phyloP scores from a whole-genome alignment of 2,888 invertebrate species.

The Chrysolina americana region DNA sequence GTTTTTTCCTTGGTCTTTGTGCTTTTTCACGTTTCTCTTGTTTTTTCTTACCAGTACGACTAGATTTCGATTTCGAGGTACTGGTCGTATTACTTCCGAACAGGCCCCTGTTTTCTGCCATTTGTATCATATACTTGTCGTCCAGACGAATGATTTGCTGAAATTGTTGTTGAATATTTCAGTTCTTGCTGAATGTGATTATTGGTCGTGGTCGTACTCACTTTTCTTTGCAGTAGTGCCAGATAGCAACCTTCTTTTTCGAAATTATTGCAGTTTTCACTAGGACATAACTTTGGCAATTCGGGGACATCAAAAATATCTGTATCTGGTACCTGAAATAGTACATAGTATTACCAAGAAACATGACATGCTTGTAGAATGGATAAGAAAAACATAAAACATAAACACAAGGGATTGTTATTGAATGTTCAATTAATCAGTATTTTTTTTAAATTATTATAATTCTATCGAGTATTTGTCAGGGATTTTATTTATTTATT shows the following conservation, averaged over 20 bases:
- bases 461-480: too few relatives aligned
- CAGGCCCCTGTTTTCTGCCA: constrained; percentile 85
- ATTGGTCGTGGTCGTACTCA: constrained; percentile 62
- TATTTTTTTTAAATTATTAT: too few relatives aligned
- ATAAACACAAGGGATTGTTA: too few relatives aligned
- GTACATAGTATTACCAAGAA: too few relatives aligned
- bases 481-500: too few relatives aligned
- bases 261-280: constrained; percentile 70
- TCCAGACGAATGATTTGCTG: constrained; percentile 83
- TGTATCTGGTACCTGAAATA: constrained; percentile 76
- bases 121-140: constrained; percentile 87
- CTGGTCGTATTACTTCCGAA: constrained; percentile 72
- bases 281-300: constrained; percentile 75
- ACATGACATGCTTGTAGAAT: too few relatives aligned
- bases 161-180: constrained; percentile 35
- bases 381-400: too few relatives aligned
- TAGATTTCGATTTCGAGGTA: constrained; percentile 66
- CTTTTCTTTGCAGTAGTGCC: constrained; percentile 79
- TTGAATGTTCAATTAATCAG: too few relatives aligned
- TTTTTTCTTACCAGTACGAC: constrained; percentile 65
- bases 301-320: constrained; percentile 79
- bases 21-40: constrained; percentile 60
- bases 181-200: not conserved
- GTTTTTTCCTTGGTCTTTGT: constrained; percentile 56
- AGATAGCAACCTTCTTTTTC: constrained; percentile 77